These are phyloP conservation scores for Hydrozoanthus tunicans DNA, from an alignment of 64 coral and sea anemone genomes.

Conservation along the genomic window DNA sequence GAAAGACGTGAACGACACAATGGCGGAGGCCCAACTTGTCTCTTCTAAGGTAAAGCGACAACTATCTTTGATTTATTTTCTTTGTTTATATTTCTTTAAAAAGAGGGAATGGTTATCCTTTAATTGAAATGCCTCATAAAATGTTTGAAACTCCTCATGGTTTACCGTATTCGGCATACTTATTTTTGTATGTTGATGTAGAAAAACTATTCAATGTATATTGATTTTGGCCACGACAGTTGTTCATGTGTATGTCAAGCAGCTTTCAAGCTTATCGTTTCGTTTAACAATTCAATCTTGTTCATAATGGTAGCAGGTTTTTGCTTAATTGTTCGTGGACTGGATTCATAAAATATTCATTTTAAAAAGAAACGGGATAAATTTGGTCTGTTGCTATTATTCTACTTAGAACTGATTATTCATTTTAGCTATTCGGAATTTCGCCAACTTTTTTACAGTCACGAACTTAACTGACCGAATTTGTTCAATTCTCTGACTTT, in stretches of 20 bases:
- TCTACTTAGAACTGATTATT: background rate
- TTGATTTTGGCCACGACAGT: background rate
- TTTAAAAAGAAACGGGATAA: constrained; percentile 7
- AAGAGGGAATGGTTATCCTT: background rate
- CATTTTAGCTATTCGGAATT: background rate
- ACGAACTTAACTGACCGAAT: too few species aligned
- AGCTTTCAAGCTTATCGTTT: constrained; percentile 18
- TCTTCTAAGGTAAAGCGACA: constrained; percentile 36
- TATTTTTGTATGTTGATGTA: background rate
- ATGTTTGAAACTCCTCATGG: background rate
- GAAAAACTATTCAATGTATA: background rate
- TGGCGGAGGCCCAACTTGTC: constrained; percentile 18
- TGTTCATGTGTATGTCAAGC: background rate
- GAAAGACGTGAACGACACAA: constrained; percentile 8
- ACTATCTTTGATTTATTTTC: background rate
- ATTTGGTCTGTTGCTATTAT: background rate
- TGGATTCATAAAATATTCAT: constrained; percentile 44
- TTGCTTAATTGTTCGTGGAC: constrained; percentile 38
- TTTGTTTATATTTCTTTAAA: constrained; percentile 41
- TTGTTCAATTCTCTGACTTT: too few species aligned
- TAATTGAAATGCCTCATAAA: background rate
- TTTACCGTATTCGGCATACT: constrained; percentile 2
- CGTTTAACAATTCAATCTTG: constrained; percentile 6
- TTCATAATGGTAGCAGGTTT: constrained; percentile 31
- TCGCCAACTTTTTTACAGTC: background rate